These are phyloP conservation scores for Antedon mediterranea DNA, from an alignment of 53 echinoderm and acorn worm genomes.

Conservation along the genomic window DNA sequence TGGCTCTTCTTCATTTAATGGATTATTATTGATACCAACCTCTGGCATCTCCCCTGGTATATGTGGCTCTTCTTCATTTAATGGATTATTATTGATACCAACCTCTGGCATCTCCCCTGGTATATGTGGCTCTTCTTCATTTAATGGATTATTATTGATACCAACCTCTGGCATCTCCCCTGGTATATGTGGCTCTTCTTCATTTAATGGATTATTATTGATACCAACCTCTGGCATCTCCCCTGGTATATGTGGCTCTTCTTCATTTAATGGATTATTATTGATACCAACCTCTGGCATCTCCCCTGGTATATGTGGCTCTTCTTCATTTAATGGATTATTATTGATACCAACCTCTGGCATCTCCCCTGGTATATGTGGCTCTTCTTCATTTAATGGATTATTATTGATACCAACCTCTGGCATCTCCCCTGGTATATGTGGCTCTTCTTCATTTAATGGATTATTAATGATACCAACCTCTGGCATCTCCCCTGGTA, in stretches of 20 bases:
- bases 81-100: not conserved
- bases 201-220: slow-evolving; percentile 9
- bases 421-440: slow-evolving; percentile 64
- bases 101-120: slow-evolving; percentile 87
- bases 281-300: slow-evolving; percentile 56
- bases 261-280: slow-evolving; percentile 23
- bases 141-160: not conserved
- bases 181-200: slow-evolving; percentile 34
- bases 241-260: slow-evolving; percentile 38
- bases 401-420: slow-evolving; percentile 38
- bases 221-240: slow-evolving; percentile 70
- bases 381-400: slow-evolving; percentile 30
- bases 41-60: slow-evolving; percentile 77
- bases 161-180: slow-evolving; percentile 82
- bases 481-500: slow-evolving; percentile 75
- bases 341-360: slow-evolving; percentile 48
- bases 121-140: slow-evolving; percentile 33
- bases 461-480: slow-evolving; percentile 21
- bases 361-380: slow-evolving; percentile 50
- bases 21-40: slow-evolving; percentile 23
- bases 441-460: slow-evolving; percentile 27
- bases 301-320: slow-evolving; percentile 46
- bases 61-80: slow-evolving; percentile 30
- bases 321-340: slow-evolving; percentile 29
- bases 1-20: slow-evolving; percentile 28